phyloP scores from a whole-genome alignment of 2,113 vertebrate species.

The Cranoglanis bouderius region DNA sequence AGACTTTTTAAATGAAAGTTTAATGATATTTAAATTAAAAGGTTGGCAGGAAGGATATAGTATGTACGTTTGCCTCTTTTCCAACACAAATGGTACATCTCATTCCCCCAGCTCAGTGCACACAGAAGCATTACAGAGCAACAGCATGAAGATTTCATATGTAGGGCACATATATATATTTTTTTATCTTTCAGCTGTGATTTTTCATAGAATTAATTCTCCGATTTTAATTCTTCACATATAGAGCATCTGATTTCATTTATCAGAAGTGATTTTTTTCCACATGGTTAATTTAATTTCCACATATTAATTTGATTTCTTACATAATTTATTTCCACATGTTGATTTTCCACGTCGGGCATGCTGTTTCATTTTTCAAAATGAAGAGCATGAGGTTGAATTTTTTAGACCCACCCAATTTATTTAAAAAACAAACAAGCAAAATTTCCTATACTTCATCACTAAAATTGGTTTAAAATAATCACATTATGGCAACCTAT shows the following conservation, averaged over 20 bases:
- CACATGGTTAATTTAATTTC: too few relatives aligned
- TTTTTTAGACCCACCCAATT: neutral
- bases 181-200: too few relatives aligned
- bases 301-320: neutral
- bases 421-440: neutral
- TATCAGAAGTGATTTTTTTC: neutral
- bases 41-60: neutral
- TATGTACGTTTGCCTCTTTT: neutral
- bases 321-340: neutral
- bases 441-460: slow-evolving; percentile 13
- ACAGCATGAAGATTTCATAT: too few relatives aligned
- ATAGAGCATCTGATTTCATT: neutral
- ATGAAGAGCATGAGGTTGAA: neutral
- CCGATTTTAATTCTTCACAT: neutral
- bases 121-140: too few relatives aligned
- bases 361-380: neutral
- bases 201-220: neutral
- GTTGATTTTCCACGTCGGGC: neutral
- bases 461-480: neutral
- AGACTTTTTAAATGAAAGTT: neutral
- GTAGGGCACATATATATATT: too few relatives aligned
- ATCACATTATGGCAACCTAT: slow-evolving; percentile 9
- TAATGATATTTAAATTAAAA: neutral
- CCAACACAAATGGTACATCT: neutral
- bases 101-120: neutral